Conservation (phyloP, 2,797 vertebrate species). For the Pseudocheirus occidentalis region DNA sequence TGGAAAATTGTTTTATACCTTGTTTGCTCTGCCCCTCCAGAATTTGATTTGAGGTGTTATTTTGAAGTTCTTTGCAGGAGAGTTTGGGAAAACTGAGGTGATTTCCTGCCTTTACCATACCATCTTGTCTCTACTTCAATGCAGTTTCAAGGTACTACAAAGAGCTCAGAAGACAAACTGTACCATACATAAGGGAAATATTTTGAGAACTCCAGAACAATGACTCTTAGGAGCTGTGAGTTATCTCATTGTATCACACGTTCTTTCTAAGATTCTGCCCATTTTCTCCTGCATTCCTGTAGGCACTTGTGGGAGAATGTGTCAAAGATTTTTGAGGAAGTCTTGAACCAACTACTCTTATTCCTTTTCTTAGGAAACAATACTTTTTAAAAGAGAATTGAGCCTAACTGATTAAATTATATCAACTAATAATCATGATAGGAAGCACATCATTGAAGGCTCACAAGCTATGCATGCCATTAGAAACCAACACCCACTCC, state of each 20-base stretch:
- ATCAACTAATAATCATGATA: background rate
- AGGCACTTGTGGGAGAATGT: background rate
- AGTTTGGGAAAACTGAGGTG: background rate
- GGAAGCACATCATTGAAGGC: background rate
- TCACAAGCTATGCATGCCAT: background rate
- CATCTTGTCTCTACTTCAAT: background rate
- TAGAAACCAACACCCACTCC: background rate
- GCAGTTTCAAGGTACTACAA: background rate
- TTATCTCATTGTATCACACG: background rate
- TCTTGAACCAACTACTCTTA: background rate
- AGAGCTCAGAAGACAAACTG: background rate
- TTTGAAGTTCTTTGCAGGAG: too few species aligned
- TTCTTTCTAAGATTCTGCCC: too few species aligned
- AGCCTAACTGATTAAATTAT: background rate
- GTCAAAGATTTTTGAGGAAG: background rate
- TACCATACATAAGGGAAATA: background rate
- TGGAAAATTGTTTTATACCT: background rate
- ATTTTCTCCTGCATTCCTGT: background rate
- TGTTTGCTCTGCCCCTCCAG: background rate
- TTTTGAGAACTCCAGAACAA: background rate
- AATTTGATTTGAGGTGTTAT: background rate
- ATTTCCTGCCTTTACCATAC: background rate
- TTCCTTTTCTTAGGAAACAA: background rate
- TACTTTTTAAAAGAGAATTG: background rate
- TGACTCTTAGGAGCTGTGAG: background rate